Evolutionary conservation across 1,140 invertebrate species (phyloP), one percentile per base, ranked within the genome.

Genomic region (Bombyx mandarina): DNA sequence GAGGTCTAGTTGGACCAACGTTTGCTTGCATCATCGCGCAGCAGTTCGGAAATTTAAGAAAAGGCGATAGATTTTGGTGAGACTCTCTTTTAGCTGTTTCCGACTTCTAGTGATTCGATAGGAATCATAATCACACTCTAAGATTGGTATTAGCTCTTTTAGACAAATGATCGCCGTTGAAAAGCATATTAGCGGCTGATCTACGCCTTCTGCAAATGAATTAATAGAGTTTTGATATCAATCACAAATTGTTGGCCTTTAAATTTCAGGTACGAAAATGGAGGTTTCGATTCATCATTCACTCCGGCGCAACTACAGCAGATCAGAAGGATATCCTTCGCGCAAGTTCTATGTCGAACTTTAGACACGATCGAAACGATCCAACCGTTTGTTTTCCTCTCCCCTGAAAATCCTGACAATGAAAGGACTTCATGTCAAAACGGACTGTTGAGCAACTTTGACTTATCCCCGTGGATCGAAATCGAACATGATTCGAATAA

Each of bases 21-120:
- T 97, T 99, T 75, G 96, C 96, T 51, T 99, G 98, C 73, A 96
- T 99, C 57, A 95, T 99, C 12, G 97, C 94, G 0, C 94, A 97
- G 67, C 97, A 99, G 75, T 98, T 99, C 75, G 90, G 92, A 26
- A 94, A 96, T 72, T 80, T 97, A 0, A 91, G 95, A 5, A 94
- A 94, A 77, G 97, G 97, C 43, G 97, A 98, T 88, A 84, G 97
- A 61, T 98, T 98, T 81, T 98, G 97, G 96, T 94, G 71, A 72
- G 47, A 3, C 26, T 35, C 26, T 35, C 26, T 35, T 35, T 35
- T 35, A 35, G 26, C 26, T 35, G 4, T 3, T 35, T 35, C 4
- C 2, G 26, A 35, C 26, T 35, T 35, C 26, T 35, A 35, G 26
- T 35, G 26, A 35, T 35, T 1, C 26, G 26, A 35, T 35, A 35